phyloP scores from a whole-genome alignment of 1,140 invertebrate genomes.

The Drosophila leontia region DNA sequence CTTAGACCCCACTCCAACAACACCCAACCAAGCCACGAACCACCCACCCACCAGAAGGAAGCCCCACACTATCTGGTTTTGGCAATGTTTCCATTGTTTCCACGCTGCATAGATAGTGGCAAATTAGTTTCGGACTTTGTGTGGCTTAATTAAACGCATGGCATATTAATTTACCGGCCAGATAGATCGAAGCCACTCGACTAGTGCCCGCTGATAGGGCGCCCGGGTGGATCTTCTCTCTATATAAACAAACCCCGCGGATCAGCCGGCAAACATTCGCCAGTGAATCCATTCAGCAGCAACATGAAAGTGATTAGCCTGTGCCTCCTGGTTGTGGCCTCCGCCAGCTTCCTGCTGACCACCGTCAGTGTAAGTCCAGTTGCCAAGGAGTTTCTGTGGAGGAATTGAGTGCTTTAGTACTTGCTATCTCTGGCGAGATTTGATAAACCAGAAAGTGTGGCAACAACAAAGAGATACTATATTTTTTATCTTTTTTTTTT shows the following conservation, averaged over 20 bases:
- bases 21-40: not conserved
- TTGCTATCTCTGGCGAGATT: not conserved
- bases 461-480: conserved; percentile 5
- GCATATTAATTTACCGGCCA: conserved; percentile 25
- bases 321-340: conserved; percentile 50
- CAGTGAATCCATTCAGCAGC: conserved; percentile 11
- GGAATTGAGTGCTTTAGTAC: not conserved
- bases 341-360: conserved; percentile 56
- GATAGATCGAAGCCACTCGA: conserved; percentile 28
- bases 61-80: conserved; percentile 2
- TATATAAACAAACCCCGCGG: conserved; percentile 47
- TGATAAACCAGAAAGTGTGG: conserved; percentile 2
- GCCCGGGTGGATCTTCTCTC: not conserved
- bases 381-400: not conserved
- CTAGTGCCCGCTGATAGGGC: not conserved
- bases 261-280: conserved; percentile 27
- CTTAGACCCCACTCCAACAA: conserved; percentile 4
- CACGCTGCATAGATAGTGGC: conserved; percentile 36
- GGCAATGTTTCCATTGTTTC: not conserved
- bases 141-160: conserved; percentile 42
- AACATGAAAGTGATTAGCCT: conserved; percentile 62
- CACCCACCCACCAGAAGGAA: not conserved
- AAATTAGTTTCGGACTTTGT: conserved; percentile 35
- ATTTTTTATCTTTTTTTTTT: not conserved
- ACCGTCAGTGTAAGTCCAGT: conserved; percentile 45